phyloP scores from a whole-genome alignment of 1,140 invertebrate species.

The Hylyphantes graminicola region DNA sequence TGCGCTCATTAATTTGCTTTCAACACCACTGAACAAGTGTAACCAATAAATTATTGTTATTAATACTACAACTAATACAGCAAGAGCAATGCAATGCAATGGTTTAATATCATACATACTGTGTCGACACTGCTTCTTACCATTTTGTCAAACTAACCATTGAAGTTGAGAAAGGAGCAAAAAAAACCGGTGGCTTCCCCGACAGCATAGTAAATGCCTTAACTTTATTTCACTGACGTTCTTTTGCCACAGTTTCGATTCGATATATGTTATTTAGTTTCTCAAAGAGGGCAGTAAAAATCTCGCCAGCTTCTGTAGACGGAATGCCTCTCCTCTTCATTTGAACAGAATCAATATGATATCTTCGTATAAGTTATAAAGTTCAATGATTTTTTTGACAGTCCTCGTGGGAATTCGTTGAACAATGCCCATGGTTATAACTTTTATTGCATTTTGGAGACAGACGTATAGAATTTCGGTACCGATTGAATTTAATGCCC shows the following conservation, averaged over 20 bases:
- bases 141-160: no score
- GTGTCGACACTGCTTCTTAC: no score
- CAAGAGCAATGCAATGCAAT: no score
- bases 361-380: conserved; percentile 27
- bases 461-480: conserved; percentile 28
- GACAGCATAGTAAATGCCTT: conserved; percentile 35
- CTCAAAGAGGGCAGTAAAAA: conserved; percentile 27
- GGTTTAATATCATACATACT: no score
- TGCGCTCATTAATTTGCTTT: no score
- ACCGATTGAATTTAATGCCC: conserved; percentile 31
- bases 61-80: no score
- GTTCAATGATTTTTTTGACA: conserved; percentile 29
- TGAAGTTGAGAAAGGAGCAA: conserved; percentile 14
- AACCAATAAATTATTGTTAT: no score
- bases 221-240: conserved; percentile 30
- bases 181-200: conserved; percentile 1
- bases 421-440: conserved; percentile 30
- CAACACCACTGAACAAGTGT: no score
- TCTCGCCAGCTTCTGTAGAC: conserved; percentile 6
- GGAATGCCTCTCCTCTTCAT: background rate
- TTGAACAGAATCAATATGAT: conserved; percentile 17
- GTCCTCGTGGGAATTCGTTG: conserved; percentile 31
- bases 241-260: conserved; percentile 26
- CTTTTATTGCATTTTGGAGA: conserved; percentile 35
- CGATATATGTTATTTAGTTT: conserved; percentile 41